Base-by-base conservation (phyloP, 2,797 vertebrate species). In the Salarias fasciatus region DNA sequence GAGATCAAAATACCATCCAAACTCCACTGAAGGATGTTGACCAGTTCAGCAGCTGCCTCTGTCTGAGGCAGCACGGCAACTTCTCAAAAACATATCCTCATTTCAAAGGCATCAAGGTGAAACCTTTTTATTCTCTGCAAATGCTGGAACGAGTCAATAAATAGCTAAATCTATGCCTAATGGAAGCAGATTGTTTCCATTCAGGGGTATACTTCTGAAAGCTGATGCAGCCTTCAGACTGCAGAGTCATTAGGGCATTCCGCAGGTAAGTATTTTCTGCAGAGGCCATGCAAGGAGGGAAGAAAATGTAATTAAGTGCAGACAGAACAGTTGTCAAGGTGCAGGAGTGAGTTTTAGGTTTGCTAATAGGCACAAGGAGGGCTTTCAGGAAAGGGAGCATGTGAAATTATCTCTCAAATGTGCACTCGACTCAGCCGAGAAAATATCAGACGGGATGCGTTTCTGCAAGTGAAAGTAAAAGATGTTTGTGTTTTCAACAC, bases 71-170 rank as follows among this genome's bases (percentile, higher is more conserved):
- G 15, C 41, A 47, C 6, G 4, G 13, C 0, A 28, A 55, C 43
- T 47, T 79, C 77, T 59, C 5, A 40, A 50, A 75, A 47, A 28
- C 2, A 36, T 38, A 42, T 49, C 12, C 12, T 41, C 13, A 30
- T 18, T 72, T 68, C 30, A 57, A 49, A 72, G 6, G 63, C 5
- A 0, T 69, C 60, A 77, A 80, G 51, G 62, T 15, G 80, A 79
- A 69, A 14, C 9, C 52, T 63, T 76, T 64, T 46, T 53, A 33
- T 55, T 46, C 31, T 3, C n/a, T 49, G 2, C 31, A 60, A 56
- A 77, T 46, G 54, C 48, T 61, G 44, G 10, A 66, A 48, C 13
- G 50, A 71, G 53, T 66, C 63, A 69, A 68, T 64, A 79, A 77
- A 58, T 38, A 40, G 12, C 33, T 6, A 58, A 79, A 58, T 46